Conservation (phyloP, 2,113 vertebrate species). For the Ptilonorhynchus violaceus region DNA sequence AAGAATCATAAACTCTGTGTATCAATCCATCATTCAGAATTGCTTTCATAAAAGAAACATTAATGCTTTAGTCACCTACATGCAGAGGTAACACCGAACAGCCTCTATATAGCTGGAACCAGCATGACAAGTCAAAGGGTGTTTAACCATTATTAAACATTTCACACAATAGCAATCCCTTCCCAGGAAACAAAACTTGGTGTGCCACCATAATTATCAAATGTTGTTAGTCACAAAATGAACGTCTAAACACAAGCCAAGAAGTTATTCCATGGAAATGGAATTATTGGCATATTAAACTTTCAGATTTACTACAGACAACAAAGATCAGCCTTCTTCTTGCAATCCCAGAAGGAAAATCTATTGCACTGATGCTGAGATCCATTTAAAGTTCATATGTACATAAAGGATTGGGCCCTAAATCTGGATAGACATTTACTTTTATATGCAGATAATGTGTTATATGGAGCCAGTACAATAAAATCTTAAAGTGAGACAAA, state of each 20-base stretch:
- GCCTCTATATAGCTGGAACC: background rate
- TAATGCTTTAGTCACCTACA: background rate
- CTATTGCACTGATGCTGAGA: background rate
- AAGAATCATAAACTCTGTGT: background rate
- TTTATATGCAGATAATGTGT: background rate
- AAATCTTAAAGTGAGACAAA: background rate
- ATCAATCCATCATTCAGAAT: background rate
- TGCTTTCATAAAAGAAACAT: background rate
- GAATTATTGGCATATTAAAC: slow-evolving; percentile 46
- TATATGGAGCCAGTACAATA: background rate
- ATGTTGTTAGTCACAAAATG: background rate
- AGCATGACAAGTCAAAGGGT: background rate
- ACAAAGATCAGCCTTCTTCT: background rate
- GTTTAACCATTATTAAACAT: background rate
- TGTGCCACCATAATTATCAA: slow-evolving; percentile 5
- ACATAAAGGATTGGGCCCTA: slow-evolving; percentile 1
- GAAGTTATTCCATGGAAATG: slow-evolving; percentile 34
- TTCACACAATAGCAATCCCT: background rate
- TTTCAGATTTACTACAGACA: background rate
- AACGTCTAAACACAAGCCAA: background rate
- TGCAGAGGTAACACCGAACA: background rate
- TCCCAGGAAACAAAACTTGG: slow-evolving; percentile 9
- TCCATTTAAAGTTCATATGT: background rate
- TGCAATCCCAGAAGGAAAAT: background rate
- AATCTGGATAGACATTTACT: background rate